phyloP scores from a whole-genome alignment of 2,888 invertebrate species.

The Ctena decussata region DNA sequence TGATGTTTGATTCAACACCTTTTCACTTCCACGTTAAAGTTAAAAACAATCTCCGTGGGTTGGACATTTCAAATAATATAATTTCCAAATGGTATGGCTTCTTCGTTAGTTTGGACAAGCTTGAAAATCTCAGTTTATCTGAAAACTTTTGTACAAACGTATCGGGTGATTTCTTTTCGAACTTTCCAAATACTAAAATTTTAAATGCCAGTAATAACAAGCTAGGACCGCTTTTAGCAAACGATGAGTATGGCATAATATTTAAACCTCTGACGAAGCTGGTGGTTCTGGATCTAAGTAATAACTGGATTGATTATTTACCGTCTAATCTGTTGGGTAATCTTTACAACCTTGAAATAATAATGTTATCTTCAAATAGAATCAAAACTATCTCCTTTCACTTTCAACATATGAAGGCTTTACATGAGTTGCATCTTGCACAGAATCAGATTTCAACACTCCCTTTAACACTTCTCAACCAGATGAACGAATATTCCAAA shows the following conservation, averaged over 20 bases:
- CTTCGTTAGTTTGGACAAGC: not conserved
- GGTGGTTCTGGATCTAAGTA: not conserved
- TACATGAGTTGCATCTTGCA: not conserved
- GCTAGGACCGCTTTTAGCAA: not conserved
- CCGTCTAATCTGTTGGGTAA: not conserved
- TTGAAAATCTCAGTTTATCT: not conserved
- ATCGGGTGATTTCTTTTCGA: not conserved
- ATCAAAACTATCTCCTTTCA: not conserved
- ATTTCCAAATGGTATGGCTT: not conserved
- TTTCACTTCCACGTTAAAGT: not conserved
- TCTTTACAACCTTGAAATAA: not conserved
- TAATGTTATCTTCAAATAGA: not conserved
- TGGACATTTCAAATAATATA: not conserved
- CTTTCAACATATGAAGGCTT: not conserved
- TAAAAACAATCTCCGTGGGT: not conserved
- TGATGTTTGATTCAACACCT: not conserved
- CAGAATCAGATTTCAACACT: not conserved
- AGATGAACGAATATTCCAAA: constrained; percentile 3
- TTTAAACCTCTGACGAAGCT: not conserved
- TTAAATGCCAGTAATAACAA: not conserved
- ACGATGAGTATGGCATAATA: not conserved
- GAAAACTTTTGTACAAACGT: not conserved
- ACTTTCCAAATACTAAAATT: not conserved
- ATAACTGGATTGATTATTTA: not conserved
- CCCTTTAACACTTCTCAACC: not conserved